phyloP scores from a whole-genome alignment of 2,113 vertebrate species.

The Numenius arquata region DNA sequence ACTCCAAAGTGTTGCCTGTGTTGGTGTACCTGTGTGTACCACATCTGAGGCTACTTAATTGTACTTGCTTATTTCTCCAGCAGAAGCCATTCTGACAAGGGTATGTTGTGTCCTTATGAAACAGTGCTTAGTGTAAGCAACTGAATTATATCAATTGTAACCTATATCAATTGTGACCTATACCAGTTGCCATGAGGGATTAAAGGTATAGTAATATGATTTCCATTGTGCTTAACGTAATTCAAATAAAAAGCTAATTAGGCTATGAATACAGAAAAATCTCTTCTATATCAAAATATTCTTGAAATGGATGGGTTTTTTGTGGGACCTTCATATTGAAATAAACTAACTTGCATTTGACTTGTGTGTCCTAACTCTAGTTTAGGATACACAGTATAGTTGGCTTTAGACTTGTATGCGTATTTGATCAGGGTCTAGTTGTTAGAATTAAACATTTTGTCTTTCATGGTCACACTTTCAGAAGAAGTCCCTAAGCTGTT shows the following conservation, averaged over 20 bases:
- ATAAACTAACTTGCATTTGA: neutral
- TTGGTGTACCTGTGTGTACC: neutral
- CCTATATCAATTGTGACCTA: neutral
- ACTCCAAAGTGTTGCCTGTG: neutral
- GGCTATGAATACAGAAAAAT: neutral
- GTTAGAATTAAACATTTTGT: neutral
- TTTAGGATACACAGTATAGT: too few relatives aligned
- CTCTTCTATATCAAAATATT: neutral
- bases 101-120: rapidly evolving
- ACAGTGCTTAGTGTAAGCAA: neutral
- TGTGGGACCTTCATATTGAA: neutral
- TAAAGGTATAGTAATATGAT: neutral
- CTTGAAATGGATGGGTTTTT: rapidly evolving
- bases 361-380: neutral
- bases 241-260: neutral
- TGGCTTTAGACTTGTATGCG: neutral
- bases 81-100: neutral
- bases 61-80: neutral
- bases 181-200: neutral
- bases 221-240: neutral
- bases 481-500: neutral
- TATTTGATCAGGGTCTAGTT: neutral
- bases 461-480: neutral
- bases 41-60: neutral
- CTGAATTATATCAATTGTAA: neutral